Base-by-base conservation (phyloP, 2,888 invertebrate species). In the Teleiodes luculella region DNA sequence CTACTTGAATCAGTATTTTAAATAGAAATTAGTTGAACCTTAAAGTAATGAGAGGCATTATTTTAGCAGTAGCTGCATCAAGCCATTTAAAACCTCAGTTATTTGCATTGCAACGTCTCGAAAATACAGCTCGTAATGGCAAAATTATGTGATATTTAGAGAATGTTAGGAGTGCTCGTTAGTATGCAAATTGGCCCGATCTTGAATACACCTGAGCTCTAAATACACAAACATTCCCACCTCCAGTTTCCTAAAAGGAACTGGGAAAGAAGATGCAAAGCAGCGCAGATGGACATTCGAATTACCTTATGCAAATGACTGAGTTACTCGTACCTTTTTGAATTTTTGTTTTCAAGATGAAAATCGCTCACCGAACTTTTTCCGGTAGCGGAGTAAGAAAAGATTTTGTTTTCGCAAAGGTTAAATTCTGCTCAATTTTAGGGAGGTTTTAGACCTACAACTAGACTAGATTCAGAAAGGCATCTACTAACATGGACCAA, bases 171-270 rank as follows among this genome's bases (percentile, higher is more conserved):
- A 24, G 24, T 4, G 3, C 64, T 70, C 70, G 68, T 72, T 76
- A 74, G 73, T 70, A 78, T 73, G 70, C 61, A 75, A 75, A 76
- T 73, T 59, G 60, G 61, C 67, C 64, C 63, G 62, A 63, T 61
- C 67, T 49, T 68, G 24, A 70, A 61, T 63, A 57, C 76, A 74
- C 72, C 68, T 71, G 70, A 61, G 59, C 64, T 66, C 62, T 28
- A 13, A 18, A 43, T 43, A 28, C 11, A 13, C 11, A 43, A 43
- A 28, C 10, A 43, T 43, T 4, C 43, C 24, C 2, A 20, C 5
- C 43, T 7, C 28, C 13, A 13, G 8, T 11, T 43, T 43, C n/a
- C 13, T 5, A 11, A 43, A 43, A 28, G n/a, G 28, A 13, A n/a
- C 2, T 10, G 43, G 24, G 24, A 24, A 24, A 24, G 24, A 24